Percentiles rank a stretch among this genome's conserved stretches.
phyloP scores from a whole-genome alignment of 2,797 vertebrate genomes.

The Cryptoblepharus egeriae region DNA sequence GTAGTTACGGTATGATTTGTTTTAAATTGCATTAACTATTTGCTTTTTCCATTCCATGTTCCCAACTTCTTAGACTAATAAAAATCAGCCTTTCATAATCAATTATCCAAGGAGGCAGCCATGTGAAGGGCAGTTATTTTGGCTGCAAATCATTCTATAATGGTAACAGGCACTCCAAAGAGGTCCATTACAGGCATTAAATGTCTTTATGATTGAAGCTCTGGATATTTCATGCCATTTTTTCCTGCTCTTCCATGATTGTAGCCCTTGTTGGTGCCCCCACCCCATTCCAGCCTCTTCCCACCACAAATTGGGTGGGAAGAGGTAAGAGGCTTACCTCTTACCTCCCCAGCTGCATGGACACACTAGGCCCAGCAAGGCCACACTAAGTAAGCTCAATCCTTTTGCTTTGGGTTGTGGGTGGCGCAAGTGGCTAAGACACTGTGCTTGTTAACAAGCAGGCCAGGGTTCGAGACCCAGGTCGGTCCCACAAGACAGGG shows the following conservation, averaged over 20 bases:
- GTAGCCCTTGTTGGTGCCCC: background rate
- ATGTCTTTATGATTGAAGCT: background rate
- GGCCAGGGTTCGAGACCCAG: no score
- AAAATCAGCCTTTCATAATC: slow-evolving; percentile 38
- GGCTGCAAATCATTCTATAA: slow-evolving; percentile 16
- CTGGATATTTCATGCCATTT: background rate
- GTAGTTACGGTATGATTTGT: slow-evolving; percentile 28
- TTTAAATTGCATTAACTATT: slow-evolving; percentile 29
- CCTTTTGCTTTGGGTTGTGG: no score
- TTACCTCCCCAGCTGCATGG: background rate
- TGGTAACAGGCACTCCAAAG: slow-evolving; percentile 15
- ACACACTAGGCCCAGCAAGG: background rate
- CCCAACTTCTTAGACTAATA: background rate
- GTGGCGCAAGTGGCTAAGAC: no score
- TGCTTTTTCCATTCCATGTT: slow-evolving; percentile 16
- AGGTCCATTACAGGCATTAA: background rate
- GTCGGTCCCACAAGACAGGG: no score
- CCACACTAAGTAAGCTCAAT: background rate
- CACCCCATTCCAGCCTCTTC: no score
- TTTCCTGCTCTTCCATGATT: background rate
- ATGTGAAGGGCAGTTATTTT: slow-evolving; percentile 2
- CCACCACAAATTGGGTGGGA: no score
- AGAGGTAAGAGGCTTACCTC: no score
- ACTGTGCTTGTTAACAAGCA: no score
- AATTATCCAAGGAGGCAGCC: slow-evolving; percentile 39